A percentile compares a stretch with the other conserved stretches of the same genome.
These are phyloP conservation scores for Emydura subglobosa DNA, from an alignment of 2,113 vertebrate genomes.

Conservation along the genomic window DNA sequence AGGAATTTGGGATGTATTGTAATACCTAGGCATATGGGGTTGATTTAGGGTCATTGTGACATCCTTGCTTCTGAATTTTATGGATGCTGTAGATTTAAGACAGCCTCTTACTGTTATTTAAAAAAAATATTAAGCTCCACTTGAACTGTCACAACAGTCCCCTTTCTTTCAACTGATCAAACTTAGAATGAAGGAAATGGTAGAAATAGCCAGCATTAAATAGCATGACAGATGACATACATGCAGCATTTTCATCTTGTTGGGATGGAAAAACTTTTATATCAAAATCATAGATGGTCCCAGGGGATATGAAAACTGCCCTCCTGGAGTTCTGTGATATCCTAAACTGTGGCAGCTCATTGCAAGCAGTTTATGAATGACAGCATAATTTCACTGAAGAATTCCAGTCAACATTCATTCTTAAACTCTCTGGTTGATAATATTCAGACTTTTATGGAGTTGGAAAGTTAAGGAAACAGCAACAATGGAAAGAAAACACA, in stretches of 20 bases:
- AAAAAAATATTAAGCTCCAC: too few relatives aligned
- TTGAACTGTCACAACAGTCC: neutral
- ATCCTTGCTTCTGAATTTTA: neutral
- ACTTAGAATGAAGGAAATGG: neutral
- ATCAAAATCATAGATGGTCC: neutral
- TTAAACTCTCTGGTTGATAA: neutral
- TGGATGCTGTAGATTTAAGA: too few relatives aligned
- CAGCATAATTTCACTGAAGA: neutral
- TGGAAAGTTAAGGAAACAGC: neutral
- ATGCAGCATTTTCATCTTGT: neutral
- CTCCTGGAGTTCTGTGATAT: neutral
- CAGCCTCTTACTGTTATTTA: too few relatives aligned
- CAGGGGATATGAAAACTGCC: neutral
- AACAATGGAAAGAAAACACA: neutral
- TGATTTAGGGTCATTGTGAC: neutral
- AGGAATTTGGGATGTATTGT: neutral
- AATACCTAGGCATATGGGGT: fast-evolving
- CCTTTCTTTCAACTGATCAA: neutral
- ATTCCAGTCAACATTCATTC: neutral
- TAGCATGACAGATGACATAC: neutral
- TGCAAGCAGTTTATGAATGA: neutral
- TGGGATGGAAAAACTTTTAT: neutral
- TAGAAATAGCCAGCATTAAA: neutral
- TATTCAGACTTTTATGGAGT: neutral
- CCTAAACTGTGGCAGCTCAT: neutral